Base-by-base conservation (phyloP, 1,140 invertebrate genomes). In the Neodiprion pinetum region DNA sequence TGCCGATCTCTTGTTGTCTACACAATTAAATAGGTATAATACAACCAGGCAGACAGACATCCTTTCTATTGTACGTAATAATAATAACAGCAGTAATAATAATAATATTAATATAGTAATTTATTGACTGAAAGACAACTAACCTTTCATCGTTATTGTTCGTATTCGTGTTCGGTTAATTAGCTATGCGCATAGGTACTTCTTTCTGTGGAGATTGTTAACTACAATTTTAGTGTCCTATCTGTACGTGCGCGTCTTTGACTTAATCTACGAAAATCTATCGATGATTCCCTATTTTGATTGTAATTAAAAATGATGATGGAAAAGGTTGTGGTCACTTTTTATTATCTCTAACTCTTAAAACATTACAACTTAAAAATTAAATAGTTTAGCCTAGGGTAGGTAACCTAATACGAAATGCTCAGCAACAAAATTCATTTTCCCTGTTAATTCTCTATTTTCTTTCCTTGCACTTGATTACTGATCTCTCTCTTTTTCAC, bases 281-380 rank as follows among this genome's bases (percentile, higher is more conserved):
- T 40, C n/a, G 11, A 61, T 9, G n/a, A 61, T 61, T 61, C 53
- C 53, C 8, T 61, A 12, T 12, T 61, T 11, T 61, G 53, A n/a
- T 61, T 65, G 66, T 67, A 48, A 83, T 80, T 82, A 82, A 83
- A 73, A 74, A 80, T 72, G 81, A 73, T 74, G 75, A 74, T 84
- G 80, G 81, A 85, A 82, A 83, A 86, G 82, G 80, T 85, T 82
- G 78, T 86, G 75, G 82, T 85, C 78, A 72, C 82, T 79, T 84
- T 87, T 88, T 86, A 87, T 88, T 84, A 84, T 80, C 28, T 40
- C 84, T 88, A 88, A 77, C 79, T 84, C 82, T 87, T 84, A 84
- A 81, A 83, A 80, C 78, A 87, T 82, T 86, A 88, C 86, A 88
- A 84, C 81, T 87, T 86, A 87, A 83, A 82, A 73, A 78, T 81